phyloP scores from a whole-genome alignment of 2,113 vertebrate genomes.

The Mesitornis unicolor region DNA sequence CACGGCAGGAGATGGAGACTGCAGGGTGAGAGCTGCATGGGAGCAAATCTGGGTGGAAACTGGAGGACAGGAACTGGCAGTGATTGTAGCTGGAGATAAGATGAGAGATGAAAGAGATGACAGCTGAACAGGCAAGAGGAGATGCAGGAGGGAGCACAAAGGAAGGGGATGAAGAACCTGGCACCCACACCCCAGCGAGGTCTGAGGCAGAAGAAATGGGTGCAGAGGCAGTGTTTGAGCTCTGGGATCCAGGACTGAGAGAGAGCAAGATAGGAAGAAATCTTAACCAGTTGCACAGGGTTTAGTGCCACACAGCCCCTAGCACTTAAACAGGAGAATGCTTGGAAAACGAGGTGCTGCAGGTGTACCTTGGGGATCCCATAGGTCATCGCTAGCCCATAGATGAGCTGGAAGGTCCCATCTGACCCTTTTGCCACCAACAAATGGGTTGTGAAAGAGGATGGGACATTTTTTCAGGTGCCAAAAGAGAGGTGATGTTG shows the following conservation, averaged over 20 bases:
- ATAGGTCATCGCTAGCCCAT: accelerated
- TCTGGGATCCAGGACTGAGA: background rate
- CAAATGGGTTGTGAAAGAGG: background rate
- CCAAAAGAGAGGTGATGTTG: background rate
- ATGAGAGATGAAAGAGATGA: background rate
- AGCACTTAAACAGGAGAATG: background rate
- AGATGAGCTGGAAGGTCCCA: background rate
- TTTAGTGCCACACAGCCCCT: background rate
- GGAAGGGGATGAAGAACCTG: background rate
- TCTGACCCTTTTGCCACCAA: background rate
- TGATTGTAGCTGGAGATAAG: background rate
- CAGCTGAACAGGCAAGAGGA: background rate
- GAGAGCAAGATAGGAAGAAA: background rate
- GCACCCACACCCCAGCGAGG: background rate
- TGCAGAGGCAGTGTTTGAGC: background rate
- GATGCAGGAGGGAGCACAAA: background rate
- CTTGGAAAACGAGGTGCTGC: background rate
- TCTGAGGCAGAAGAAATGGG: background rate
- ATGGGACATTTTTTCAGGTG: background rate
- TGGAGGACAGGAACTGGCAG: background rate
- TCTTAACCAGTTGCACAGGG: background rate
- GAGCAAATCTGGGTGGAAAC: background rate
- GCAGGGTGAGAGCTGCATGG: background rate
- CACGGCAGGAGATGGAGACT: background rate
- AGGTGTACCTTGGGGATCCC: background rate